A percentile compares a stretch with the other conserved stretches of the same genome.
Conservation (phyloP, 92 coral and sea anemone genomes). For the Actinernus sp. region DNA sequence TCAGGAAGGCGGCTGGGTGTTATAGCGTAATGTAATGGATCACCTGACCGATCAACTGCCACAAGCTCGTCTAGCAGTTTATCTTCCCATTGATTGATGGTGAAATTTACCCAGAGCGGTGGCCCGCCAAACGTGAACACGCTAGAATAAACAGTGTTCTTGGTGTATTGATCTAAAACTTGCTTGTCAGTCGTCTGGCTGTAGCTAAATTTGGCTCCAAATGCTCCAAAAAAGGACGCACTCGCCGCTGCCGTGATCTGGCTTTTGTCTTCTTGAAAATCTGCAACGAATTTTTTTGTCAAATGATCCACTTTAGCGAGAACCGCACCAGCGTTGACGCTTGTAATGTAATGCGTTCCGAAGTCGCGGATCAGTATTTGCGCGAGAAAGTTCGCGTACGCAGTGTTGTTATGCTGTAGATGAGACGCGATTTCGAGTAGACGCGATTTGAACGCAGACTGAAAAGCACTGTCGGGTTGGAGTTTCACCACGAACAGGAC, state of each 20-base stretch:
- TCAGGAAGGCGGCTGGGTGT: slow-evolving; percentile 81
- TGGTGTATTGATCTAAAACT: slow-evolving; percentile 62
- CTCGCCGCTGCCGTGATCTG: slow-evolving; percentile 87
- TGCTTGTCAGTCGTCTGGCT: slow-evolving; percentile 48
- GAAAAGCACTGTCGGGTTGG: slow-evolving; percentile 80
- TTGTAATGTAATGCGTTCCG: slow-evolving; percentile 90
- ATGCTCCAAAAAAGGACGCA: slow-evolving; percentile 81
- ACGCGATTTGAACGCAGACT: slow-evolving; percentile 84
- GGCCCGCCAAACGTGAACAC: slow-evolving; percentile 87
- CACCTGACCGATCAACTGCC: slow-evolving; percentile 84
- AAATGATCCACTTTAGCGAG: slow-evolving; percentile 86
- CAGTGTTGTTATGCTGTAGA: slow-evolving; percentile 86
- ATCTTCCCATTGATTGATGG: slow-evolving; percentile 87
- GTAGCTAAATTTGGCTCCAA: slow-evolving; percentile 61
- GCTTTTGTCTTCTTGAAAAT: slow-evolving; percentile 48
- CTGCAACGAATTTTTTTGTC: slow-evolving; percentile 43
- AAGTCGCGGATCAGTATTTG: slow-evolving; percentile 88
- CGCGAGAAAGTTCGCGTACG: slow-evolving; percentile 79
- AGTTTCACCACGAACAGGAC: slow-evolving; percentile 63
- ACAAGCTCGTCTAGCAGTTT: slow-evolving; percentile 69
- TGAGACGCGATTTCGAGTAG: slow-evolving; percentile 90
- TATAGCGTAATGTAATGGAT: slow-evolving; percentile 79
- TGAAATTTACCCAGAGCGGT: slow-evolving; percentile 72
- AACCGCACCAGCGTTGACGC: slow-evolving; percentile 90
- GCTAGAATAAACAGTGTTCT: slow-evolving; percentile 66